phyloP scores from a whole-genome alignment of 2,888 invertebrate genomes.

The Watsonalla cultraria region DNA sequence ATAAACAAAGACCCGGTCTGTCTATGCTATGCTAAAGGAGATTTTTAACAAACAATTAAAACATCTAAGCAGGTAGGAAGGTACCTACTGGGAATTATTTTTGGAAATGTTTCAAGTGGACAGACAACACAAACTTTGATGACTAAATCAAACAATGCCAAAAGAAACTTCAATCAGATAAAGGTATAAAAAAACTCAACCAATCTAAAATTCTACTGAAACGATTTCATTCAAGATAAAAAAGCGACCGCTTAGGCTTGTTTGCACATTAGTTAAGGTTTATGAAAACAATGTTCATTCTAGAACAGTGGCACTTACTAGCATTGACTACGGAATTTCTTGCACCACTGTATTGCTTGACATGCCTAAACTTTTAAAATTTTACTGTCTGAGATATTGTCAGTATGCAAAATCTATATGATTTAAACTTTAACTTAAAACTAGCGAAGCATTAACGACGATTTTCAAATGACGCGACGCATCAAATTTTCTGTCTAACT shows the following conservation, averaged over 20 bases:
- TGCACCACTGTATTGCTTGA: too few species aligned
- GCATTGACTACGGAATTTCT: too few species aligned
- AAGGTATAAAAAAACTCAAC: not conserved
- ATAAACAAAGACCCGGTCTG: constrained; percentile 6
- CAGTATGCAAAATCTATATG: too few species aligned
- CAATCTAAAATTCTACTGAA: not conserved
- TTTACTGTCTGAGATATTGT: too few species aligned
- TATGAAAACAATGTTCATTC: too few species aligned
- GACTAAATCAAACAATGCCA: not conserved
- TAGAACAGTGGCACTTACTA: too few species aligned
- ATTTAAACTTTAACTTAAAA: too few species aligned
- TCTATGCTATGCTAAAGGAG: constrained; percentile 8
- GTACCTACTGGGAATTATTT: constrained; percentile 14
- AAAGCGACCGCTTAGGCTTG: not conserved
- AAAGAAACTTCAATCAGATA: not conserved
- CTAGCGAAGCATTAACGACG: too few species aligned
- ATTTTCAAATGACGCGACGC: too few species aligned
- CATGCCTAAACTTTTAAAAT: too few species aligned
- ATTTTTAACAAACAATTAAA: constrained; percentile 16
- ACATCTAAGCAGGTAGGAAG: constrained; percentile 3
- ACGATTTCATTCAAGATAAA: not conserved
- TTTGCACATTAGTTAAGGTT: too few species aligned
- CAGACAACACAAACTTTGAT: not conserved
- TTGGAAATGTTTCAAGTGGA: constrained; percentile 14
- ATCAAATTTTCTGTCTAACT: too few species aligned